Percentiles rank a stretch among this genome's conserved stretches.
phyloP scores from a whole-genome alignment of 1,140 invertebrate species.

The Apis dorsata region DNA sequence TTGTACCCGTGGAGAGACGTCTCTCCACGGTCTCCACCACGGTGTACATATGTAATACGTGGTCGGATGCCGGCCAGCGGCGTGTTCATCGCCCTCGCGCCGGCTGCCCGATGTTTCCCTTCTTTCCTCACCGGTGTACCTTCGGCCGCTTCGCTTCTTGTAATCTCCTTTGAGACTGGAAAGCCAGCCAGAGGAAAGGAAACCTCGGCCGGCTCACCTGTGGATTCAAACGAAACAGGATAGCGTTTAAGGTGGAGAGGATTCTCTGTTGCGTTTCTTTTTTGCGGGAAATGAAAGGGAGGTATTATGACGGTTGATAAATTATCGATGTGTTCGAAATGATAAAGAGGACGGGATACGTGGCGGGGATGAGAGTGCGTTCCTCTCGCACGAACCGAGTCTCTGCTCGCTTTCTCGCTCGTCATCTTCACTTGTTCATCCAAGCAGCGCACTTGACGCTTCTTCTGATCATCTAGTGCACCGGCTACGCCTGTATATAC shows the following conservation, averaged over 20 bases:
- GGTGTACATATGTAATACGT: conserved; percentile 19
- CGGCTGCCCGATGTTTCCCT: conserved; percentile 26
- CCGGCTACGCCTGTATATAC: conserved; percentile 22
- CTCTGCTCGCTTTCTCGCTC: conserved; percentile 1
- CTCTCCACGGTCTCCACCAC: not conserved
- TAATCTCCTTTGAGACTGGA: not conserved
- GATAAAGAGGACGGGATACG: no score
- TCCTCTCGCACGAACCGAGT: not conserved
- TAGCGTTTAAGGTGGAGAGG: not conserved
- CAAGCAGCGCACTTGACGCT: conserved; percentile 26
- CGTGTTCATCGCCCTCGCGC: conserved; percentile 21
- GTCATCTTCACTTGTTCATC: conserved; percentile 21
- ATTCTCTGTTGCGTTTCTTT: no score
- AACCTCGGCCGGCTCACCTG: not conserved
- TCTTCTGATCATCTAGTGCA: conserved; percentile 51
- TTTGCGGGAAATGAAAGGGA: not conserved
- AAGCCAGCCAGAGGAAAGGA: not conserved
- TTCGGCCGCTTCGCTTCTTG: not conserved
- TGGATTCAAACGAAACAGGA: not conserved
- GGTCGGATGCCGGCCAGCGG: conserved; percentile 1
- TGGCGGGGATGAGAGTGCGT: not conserved
- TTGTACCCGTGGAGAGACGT: conserved; percentile 47
- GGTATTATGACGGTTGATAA: not conserved
- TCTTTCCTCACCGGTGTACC: not conserved
- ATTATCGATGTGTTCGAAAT: not conserved